Evolutionary conservation across 2,113 vertebrate genomes (phyloP), one percentile per base, ranked within the genome.

Genomic region (Mus spicilegus): DNA sequence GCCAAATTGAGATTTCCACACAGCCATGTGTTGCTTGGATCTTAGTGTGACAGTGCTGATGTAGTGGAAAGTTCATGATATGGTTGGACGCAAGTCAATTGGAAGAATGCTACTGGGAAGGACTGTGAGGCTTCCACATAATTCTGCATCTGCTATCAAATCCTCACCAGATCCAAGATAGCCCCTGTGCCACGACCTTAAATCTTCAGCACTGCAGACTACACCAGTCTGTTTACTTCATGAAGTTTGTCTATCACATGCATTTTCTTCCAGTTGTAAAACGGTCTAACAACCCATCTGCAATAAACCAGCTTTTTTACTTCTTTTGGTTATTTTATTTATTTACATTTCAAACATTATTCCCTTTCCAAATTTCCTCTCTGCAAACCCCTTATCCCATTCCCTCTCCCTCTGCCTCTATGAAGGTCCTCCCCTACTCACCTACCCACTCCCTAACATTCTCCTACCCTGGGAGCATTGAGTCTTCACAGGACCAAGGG

Each of bases 1-100:
- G 30, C 28, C 46, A 6, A n/a, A 24, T 4, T 51, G 1, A 0
- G 6, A 26, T 30, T 42, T 20, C 19, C n/a, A 46, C 3, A 22
- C 1, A n/a, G 28, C 26, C 69, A 11, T 42, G 42, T 26, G 1
- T 33, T 46, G 12, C 22, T 80, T 72, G 51, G 14, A 61, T 33
- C 14, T 72, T 22, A 6, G 20, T 49, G 14, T 70, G 39, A 26
- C 14, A n/a, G 28, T 49, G 30, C 61, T 14, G 7, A 70, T 9
- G 49, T 20, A 16, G 10, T 24, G 7, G 6, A 7, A 51, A 20
- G 14, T 65, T 33, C 26, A 42, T 39, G 33, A 33, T 65, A 5
- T 13, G 11, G 14, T 17, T 26, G 13, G 4, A 67, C 17, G 1
- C n/a, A 54, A 7, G 36, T 42, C 46, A 76, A 11, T 22, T 39